phyloP scores from a whole-genome alignment of 2,113 vertebrate genomes.

The Oncorhynchus nerka region DNA sequence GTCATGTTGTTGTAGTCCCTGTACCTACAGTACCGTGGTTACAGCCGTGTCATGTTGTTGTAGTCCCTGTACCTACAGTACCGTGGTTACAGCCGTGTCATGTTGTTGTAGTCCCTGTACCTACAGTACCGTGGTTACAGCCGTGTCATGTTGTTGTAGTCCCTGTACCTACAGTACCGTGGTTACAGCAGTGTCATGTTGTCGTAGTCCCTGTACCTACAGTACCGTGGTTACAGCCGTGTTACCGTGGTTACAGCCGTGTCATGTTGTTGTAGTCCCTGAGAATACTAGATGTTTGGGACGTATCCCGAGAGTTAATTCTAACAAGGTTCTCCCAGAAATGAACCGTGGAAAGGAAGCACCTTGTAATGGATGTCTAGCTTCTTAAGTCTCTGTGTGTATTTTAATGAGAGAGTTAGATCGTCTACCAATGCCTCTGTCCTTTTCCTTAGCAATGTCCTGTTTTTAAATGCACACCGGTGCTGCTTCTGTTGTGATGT shows the following conservation, averaged over 20 bases:
- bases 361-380: constrained; percentile 31
- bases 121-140: too few species aligned
- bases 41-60: too few species aligned
- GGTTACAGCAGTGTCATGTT: neutral
- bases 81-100: neutral
- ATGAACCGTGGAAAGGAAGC: constrained; percentile 34
- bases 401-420: constrained; percentile 43
- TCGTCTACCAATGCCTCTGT: constrained; percentile 32
- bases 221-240: neutral
- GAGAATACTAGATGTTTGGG: neutral
- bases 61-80: too few species aligned
- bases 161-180: too few species aligned
- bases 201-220: constrained; percentile 23
- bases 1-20: constrained; percentile 22
- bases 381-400: constrained; percentile 46
- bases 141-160: too few species aligned
- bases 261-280: constrained; percentile 21
- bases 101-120: constrained; percentile 25
- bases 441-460: constrained; percentile 31
- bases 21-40: neutral
- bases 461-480: constrained; percentile 38
- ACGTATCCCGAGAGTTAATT: too few species aligned
- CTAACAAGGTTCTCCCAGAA: neutral
- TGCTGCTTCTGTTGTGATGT: constrained; percentile 33
- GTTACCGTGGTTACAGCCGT: neutral